phyloP scores from a whole-genome alignment of 35 echinoderm and acorn worm species.

The Ophiothrix spiculata region DNA sequence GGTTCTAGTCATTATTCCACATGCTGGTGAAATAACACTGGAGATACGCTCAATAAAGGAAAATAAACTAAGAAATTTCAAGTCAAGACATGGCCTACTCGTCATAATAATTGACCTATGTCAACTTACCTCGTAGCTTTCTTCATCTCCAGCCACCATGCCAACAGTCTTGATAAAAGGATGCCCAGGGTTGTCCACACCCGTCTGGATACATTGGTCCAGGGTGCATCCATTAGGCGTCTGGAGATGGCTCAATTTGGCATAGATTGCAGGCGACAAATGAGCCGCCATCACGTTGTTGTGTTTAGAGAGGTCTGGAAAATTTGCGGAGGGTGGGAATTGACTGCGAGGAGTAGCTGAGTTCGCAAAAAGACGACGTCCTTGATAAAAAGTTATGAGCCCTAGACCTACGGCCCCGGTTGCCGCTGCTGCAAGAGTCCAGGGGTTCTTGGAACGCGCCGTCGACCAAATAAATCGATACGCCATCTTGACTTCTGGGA shows the following conservation, averaged over 20 bases:
- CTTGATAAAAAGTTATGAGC: neutral
- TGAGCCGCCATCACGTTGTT: conserved; percentile 95
- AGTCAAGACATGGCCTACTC: too few relatives aligned
- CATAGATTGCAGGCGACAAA: conserved; percentile 82
- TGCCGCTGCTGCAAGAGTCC: neutral
- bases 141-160: conserved; percentile 94
- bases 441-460: neutral
- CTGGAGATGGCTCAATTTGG: conserved; percentile 41
- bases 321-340: conserved; percentile 83
- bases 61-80: too few relatives aligned
- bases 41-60: neutral
- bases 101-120: neutral
- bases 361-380: neutral
- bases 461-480: neutral
- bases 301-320: conserved; percentile 79
- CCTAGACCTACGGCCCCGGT: neutral
- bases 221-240: conserved; percentile 88
- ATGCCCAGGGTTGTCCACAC: conserved; percentile 99
- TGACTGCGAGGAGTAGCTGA: neutral
- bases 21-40: neutral
- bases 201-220: conserved; percentile 90
- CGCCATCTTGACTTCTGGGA: neutral
- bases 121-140: conserved; percentile 78
- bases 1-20: neutral
- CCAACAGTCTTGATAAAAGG: conserved; percentile 99